Evolutionary conservation across 1,140 invertebrate genomes (phyloP).

Genomic region (Meloidogyne exigua): DNA sequence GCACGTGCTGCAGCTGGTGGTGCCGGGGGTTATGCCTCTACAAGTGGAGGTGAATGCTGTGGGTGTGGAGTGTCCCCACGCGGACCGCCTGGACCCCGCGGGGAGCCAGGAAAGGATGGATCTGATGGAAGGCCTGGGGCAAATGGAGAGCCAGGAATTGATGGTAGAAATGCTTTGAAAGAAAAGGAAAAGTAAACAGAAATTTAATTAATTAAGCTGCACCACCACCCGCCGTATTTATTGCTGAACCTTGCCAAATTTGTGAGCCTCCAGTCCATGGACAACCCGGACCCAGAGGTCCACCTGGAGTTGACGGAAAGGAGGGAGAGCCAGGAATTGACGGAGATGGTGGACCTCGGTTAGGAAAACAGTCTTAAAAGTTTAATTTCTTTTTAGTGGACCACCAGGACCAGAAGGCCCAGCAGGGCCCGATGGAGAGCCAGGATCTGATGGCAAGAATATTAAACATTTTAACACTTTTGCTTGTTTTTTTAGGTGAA

Average conservation of each 20-base stretch:
- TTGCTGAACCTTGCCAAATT: not conserved
- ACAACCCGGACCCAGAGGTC: not conserved
- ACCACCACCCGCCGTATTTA: not conserved
- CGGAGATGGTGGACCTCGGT: not conserved
- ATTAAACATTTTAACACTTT: not conserved
- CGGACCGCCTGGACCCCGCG: constrained; percentile 34
- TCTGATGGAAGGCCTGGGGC: not conserved
- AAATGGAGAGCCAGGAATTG: constrained; percentile 1
- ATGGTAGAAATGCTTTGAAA: not conserved
- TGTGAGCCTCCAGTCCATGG: not conserved
- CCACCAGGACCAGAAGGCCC: constrained; percentile 1
- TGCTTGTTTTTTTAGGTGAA: constrained; percentile 11
- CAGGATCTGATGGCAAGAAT: constrained; percentile 19
- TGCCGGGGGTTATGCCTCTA: too few relatives aligned
- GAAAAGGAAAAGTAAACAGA: not conserved
- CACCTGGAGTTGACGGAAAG: not conserved
- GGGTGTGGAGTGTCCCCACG: constrained; percentile 38
- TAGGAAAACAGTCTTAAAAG: not conserved
- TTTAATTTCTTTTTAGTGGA: not conserved
- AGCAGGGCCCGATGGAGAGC: constrained; percentile 14
- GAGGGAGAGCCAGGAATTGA: not conserved
- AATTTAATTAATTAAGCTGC: not conserved
- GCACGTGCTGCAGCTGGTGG: not conserved
- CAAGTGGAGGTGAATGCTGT: constrained; percentile 29
- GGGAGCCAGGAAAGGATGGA: constrained; percentile 29